Evolutionary conservation across 2,888 invertebrate genomes (phyloP).

Genomic region (Pristionchus arcanus): DNA sequence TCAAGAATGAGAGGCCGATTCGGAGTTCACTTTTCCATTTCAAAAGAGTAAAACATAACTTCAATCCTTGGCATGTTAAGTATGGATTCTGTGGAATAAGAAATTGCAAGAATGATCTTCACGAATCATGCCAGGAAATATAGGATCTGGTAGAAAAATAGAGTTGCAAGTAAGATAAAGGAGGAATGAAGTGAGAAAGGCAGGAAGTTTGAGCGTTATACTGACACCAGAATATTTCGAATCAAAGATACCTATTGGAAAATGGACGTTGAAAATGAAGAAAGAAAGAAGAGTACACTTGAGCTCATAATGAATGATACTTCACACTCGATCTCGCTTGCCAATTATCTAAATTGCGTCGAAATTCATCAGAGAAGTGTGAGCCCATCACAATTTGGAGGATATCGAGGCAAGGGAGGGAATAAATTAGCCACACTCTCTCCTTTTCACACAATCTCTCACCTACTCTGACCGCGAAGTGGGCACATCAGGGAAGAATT

Average conservation of each 20-base stretch:
- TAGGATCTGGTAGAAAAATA: no score
- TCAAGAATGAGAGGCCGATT: background rate
- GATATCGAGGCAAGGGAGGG: background rate
- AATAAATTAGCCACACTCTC: background rate
- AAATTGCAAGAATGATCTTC: no score
- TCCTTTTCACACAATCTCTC: background rate
- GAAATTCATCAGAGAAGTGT: background rate
- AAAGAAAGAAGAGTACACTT: background rate
- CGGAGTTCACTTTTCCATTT: background rate
- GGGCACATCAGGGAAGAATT: background rate
- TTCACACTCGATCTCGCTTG: background rate
- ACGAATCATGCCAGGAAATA: no score
- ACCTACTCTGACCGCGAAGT: background rate
- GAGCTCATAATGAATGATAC: background rate
- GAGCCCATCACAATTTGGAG: background rate
- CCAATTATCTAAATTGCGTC: background rate
- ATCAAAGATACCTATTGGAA: no score
- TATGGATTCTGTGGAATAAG: no score
- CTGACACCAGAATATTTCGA: no score
- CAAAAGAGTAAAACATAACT: background rate
- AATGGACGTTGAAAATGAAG: background rate
- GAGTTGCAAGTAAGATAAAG: no score
- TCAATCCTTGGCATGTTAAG: background rate
- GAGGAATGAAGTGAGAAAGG: no score
- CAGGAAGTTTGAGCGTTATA: no score